phyloP scores from a whole-genome alignment of 2,888 invertebrate species.

The Teinopalpus imperialis region DNA sequence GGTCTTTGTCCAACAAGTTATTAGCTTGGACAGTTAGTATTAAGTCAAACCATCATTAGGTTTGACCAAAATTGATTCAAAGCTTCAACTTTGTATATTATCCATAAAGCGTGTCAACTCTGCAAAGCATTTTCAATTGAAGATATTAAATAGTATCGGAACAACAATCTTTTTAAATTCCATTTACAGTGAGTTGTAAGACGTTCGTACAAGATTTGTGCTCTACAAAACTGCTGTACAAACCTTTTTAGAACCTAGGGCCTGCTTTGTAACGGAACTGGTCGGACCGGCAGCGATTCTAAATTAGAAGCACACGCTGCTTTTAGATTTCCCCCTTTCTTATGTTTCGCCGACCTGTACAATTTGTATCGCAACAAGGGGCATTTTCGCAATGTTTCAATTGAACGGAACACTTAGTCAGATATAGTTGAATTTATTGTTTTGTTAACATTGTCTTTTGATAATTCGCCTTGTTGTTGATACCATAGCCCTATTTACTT shows the following conservation, averaged over 20 bases:
- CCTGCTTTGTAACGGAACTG: conserved; percentile 61
- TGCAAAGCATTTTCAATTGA: neutral
- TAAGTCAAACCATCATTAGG: neutral
- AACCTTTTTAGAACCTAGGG: conserved; percentile 50
- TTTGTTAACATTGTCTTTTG: conserved; percentile 39
- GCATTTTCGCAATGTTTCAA: conserved; percentile 70
- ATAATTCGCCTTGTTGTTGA: conserved; percentile 37
- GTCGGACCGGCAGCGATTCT: conserved; percentile 52
- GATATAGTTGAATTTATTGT: conserved; percentile 45
- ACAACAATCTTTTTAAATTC: conserved; percentile 20
- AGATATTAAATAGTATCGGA: no score
- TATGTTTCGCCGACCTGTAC: conserved; percentile 49
- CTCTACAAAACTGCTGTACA: conserved; percentile 40
- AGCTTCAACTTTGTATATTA: conserved; percentile 1
- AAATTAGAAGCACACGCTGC: conserved; percentile 56
- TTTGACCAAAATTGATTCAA: conserved; percentile 2
- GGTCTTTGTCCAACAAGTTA: conserved; percentile 8
- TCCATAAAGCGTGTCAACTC: neutral
- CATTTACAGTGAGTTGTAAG: conserved; percentile 29
- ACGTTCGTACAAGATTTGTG: conserved; percentile 33
- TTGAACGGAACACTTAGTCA: conserved; percentile 57
- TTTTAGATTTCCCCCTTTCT: conserved; percentile 62
- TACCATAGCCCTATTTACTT: conserved; percentile 31
- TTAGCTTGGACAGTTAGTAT: conserved; percentile 6
- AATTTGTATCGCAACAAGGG: conserved; percentile 66